Percentiles rank a stretch among this genome's conserved stretches.
These are phyloP conservation scores for Gymnorhina tibicen DNA, from an alignment of 2,113 vertebrate genomes.

Conservation along the genomic window DNA sequence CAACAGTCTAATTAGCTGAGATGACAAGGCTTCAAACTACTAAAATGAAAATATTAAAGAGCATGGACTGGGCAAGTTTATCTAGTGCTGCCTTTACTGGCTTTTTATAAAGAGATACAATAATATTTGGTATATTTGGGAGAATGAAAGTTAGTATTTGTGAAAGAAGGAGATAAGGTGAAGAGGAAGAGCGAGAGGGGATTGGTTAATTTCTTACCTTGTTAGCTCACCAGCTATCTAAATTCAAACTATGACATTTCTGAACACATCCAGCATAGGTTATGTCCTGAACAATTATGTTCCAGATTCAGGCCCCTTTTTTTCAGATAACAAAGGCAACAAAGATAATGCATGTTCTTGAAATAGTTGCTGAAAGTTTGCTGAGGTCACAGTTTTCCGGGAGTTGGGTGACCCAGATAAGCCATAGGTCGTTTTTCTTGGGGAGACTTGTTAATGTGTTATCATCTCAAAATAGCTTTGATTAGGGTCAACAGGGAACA, in stretches of 20 bases:
- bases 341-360: constrained; percentile 59
- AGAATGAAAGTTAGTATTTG: background rate
- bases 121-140: background rate
- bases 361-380: constrained; percentile 64
- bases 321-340: constrained; percentile 54
- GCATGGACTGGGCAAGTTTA: background rate
- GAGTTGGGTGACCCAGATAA: constrained; percentile 60
- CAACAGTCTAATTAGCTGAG: background rate
- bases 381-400: constrained; percentile 64
- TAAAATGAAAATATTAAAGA: background rate
- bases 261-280: constrained; percentile 32
- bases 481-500: constrained; percentile 49
- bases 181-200: background rate
- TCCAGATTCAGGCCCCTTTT: constrained; percentile 41
- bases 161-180: background rate
- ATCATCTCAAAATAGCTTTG: constrained; percentile 59
- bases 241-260: constrained; percentile 50
- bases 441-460: constrained; percentile 46
- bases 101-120: background rate
- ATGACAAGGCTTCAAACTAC: background rate
- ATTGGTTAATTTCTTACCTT: constrained; percentile 11
- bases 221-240: background rate
- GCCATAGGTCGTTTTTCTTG: constrained; percentile 45
- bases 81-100: background rate
- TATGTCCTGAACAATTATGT: constrained; percentile 61